Evolutionary conservation across 2,113 vertebrate species (phyloP).

Genomic region (Echinops telfairi): DNA sequence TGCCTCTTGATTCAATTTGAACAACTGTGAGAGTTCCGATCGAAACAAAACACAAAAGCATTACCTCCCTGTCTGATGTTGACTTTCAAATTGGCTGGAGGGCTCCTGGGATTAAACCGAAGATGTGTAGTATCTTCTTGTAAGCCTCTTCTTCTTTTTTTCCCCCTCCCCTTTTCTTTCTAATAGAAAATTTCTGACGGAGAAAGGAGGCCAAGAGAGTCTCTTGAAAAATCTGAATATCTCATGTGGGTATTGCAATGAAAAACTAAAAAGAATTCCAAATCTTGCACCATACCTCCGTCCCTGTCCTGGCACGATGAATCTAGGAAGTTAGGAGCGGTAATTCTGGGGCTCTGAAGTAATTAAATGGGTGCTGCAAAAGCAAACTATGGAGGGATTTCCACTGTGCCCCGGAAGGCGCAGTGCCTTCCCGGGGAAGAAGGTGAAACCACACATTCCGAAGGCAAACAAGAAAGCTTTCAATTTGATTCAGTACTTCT

Average conservation of each 20-base stretch:
- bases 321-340: conserved; percentile 57
- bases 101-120: conserved; percentile 82
- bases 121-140: conserved; percentile 79
- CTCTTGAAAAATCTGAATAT: conserved; percentile 78
- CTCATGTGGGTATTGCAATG: conserved; percentile 77
- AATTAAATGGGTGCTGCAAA: conserved; percentile 79
- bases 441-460: conserved; percentile 76
- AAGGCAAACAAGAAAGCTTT: conserved; percentile 70
- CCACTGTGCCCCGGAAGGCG: conserved; percentile 70
- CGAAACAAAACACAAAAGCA: conserved; percentile 84
- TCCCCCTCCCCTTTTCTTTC: conserved; percentile 75
- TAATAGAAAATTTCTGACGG: conserved; percentile 87
- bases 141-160: conserved; percentile 79
- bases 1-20: conserved; percentile 81
- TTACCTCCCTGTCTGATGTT: conserved; percentile 76
- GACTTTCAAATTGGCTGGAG: conserved; percentile 86
- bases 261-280: conserved; percentile 73
- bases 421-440: conserved; percentile 74
- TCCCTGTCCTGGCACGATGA: conserved; percentile 50
- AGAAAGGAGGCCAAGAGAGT: conserved; percentile 81
- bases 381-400: conserved; percentile 76
- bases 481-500: conserved; percentile 69
- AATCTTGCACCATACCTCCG: conserved; percentile 49
- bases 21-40: conserved; percentile 78
- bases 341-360: conserved; percentile 75